phyloP scores from a whole-genome alignment of 2,888 invertebrate species.

The Drosophila ezoana region DNA sequence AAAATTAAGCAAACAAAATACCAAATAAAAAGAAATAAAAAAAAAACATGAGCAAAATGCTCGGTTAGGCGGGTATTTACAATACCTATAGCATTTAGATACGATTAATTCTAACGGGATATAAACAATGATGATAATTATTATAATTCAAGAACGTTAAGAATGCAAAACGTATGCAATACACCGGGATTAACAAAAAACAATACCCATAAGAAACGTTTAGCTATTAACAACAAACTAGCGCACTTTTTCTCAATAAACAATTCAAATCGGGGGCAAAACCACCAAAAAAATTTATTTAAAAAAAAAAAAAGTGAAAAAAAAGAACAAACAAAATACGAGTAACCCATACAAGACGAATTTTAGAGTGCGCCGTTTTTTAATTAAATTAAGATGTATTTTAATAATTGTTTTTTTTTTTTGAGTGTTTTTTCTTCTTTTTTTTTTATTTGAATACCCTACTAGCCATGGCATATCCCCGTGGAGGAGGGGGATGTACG shows the following conservation, averaged over 20 bases:
- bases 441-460: not conserved
- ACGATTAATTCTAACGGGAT: conserved; percentile 13
- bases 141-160: conserved; percentile 26
- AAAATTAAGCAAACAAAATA: conserved; percentile 26
- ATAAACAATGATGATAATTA: conserved; percentile 32
- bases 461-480: too few species aligned
- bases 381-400: conserved; percentile 54
- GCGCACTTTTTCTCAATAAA: conserved; percentile 68
- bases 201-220: conserved; percentile 18
- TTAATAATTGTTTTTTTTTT: conserved; percentile 26
- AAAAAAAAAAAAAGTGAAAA: conserved; percentile 9
- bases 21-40: conserved; percentile 37
- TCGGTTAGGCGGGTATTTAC: conserved; percentile 64
- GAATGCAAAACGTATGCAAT: conserved; percentile 37
- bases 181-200: conserved; percentile 16
- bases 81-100: conserved; percentile 69
- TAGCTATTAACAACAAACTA: conserved; percentile 56
- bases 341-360: conserved; percentile 34
- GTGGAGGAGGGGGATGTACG: not conserved
- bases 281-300: not conserved
- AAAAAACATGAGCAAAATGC: conserved; percentile 16
- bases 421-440: conserved; percentile 3
- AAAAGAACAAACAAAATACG: conserved; percentile 11
- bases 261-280: conserved; percentile 47
- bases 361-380: conserved; percentile 59